Conservation (phyloP, 2,888 invertebrate species). For the Yponomeuta sedellus region DNA sequence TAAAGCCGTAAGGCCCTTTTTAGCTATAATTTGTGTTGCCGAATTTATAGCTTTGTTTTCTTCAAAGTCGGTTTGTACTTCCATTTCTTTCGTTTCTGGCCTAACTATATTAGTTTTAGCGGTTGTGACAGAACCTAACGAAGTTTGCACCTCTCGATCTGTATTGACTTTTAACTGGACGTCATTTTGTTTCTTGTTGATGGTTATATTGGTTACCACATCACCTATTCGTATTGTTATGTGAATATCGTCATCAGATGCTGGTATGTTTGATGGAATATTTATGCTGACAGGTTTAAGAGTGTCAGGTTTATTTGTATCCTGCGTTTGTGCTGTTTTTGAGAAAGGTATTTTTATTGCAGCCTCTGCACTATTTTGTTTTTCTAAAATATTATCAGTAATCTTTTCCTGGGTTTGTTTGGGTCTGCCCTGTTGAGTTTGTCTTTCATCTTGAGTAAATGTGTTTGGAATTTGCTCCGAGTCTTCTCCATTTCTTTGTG, state of each 20-base stretch:
- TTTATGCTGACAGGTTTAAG: conserved; percentile 17
- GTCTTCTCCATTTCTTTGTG: conserved; percentile 17
- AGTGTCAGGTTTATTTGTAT: conserved; percentile 24
- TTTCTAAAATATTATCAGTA: neutral
- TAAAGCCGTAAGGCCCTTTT: conserved; percentile 15
- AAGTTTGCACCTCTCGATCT: conserved; percentile 56
- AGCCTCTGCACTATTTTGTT: neutral
- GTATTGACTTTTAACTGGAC: conserved; percentile 50
- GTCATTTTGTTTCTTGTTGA: conserved; percentile 55
- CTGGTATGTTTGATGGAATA: conserved; percentile 2
- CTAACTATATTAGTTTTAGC: neutral
- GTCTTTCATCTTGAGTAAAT: neutral
- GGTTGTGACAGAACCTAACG: conserved; percentile 26
- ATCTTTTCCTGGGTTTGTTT: neutral
- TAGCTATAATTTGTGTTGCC: conserved; percentile 22
- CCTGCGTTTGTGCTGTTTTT: conserved; percentile 37
- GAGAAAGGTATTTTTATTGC: conserved; percentile 40
- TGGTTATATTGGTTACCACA: conserved; percentile 53
- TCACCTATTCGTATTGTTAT: conserved; percentile 60
- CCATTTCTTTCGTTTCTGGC: conserved; percentile 22
- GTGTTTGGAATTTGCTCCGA: neutral
- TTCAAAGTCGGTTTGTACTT: conserved; percentile 25
- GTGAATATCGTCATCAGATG: conserved; percentile 48
- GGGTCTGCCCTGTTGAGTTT: neutral
- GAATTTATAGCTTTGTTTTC: conserved; percentile 16